Evolutionary conservation across 2,888 invertebrate species (phyloP), one percentile per base, ranked within the genome.

Genomic region (Erebia palarica): DNA sequence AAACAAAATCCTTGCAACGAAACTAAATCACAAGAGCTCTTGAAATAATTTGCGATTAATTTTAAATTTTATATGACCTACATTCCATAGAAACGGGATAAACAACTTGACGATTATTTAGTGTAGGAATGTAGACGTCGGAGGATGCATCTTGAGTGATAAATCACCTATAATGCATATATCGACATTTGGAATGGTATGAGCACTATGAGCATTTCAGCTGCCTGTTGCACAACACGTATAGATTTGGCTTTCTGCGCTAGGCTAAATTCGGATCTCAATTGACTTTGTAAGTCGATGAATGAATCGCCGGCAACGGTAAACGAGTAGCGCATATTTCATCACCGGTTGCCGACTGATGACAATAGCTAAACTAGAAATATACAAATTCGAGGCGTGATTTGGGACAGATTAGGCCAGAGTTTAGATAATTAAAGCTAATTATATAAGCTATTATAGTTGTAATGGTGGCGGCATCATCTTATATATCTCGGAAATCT

Each of bases 231-330:
- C 75, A 80, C 77, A 77, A 79, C 78, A 68, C 74, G 74, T 77
- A 75, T 73, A 76, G 71, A 73, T 78, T 80, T 81, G 86, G 85
- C 85, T 84, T 84, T 85, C 83, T 82, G 81, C 82, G 81, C 84
- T 87, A 87, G 82, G 83, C 87, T 87, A 89, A 88, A 90, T 89
- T 86, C 79, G 88, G 87, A 87, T 82, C 86, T 79, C 84, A 88
- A 90, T 89, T 87, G 86, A 88, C 87, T 89, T 86, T 89, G 87
- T 85, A 87, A 84, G 84, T 79, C 84, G 84, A 85, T 87, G 85
- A 87, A 88, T 87, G 85, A 84, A 87, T 83, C 78, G 82, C 82
- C 83, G 77, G 80, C 79, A 81, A 79, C 79, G 78, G 81, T 81
- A 81, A 83, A 80, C 77, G 78, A 76, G 75, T 78, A 76, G 75